Conservation (phyloP, 2,113 vertebrate genomes). For the Paradoxurus hermaphroditus region DNA sequence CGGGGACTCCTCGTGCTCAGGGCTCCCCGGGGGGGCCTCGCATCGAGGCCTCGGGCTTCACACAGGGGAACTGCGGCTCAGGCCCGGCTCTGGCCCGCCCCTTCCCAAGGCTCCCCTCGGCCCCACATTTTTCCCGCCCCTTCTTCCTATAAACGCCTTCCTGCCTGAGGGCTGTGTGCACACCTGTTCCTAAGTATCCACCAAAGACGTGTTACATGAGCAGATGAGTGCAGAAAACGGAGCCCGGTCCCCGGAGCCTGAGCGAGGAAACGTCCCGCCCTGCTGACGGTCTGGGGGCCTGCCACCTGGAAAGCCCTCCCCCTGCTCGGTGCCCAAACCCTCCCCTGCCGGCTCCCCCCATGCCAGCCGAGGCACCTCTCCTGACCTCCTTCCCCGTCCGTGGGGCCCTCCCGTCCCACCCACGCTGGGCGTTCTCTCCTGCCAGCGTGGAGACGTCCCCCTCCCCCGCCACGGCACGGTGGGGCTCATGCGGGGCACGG, state of each 20-base stretch:
- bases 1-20: not conserved
- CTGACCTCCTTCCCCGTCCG: no score
- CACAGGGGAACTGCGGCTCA: not conserved
- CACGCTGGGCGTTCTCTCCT: not conserved
- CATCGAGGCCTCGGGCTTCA: not conserved
- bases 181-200: not conserved
- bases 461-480: no score
- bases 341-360: not conserved
- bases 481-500: fast-evolving
- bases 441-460: not conserved
- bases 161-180: not conserved
- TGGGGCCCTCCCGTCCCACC: not conserved
- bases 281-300: fast-evolving
- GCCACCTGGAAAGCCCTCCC: not conserved
- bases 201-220: not conserved
- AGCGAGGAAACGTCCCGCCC: not conserved
- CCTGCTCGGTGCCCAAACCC: not conserved
- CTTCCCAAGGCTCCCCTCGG: not conserved
- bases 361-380: not conserved
- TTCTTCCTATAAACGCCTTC: not conserved
- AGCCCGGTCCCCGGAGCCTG: not conserved
- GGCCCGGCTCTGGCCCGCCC: not conserved
- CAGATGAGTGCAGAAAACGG: not conserved
- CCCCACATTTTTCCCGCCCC: not conserved
- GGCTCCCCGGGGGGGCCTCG: not conserved